Evolutionary conservation across 1,140 invertebrate genomes (phyloP), one percentile per base, ranked within the genome.

Genomic region (Dinothrombium tinctorium): DNA sequence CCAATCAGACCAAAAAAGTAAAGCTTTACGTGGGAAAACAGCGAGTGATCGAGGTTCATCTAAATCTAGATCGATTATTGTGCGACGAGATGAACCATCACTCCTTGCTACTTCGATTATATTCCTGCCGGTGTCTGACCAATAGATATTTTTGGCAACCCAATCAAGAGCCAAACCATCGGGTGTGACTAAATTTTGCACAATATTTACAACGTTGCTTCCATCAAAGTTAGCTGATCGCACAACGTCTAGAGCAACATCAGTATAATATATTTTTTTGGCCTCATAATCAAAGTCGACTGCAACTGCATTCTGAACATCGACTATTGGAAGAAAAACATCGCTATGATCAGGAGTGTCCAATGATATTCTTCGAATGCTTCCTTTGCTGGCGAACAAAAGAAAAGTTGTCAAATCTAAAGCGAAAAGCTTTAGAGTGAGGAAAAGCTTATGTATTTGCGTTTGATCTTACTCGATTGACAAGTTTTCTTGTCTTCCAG

Each of bases 151-250:
- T 17, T 74, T 69, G 0, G 72, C 82, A 19, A 96, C 73, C 89
- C 89, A 96, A 59, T 96, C 89, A 49, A 89, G 86, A 1, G 87
- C 86, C n/a, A 96, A 57, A 0, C 84, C 86, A 64, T 92, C 84
- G 0, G 92, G 81, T 2, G 90, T 58, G 55, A 87, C 83, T 17
- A 94, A 59, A 1, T 87, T 86, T 56, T 86, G 76, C 2, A 90
- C 65, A 14, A 90, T 67, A 44, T 48, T 45, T 41, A 59, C 44
- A 14, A 42, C 35, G 50, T 77, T 69, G 0, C 76, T 78, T 21
- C 81, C 82, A 53, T 87, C 83, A 40, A 84, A 66, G 47, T 72
- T 80, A 12, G 79, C 76, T 43, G 80, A 62, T 83, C 7, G 71
- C 69, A 52, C 56, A 76, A 42, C 17, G 35, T 46, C 45, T 50